phyloP scores from a whole-genome alignment of 1,140 invertebrate species.

The Acromyrmex charruanus region DNA sequence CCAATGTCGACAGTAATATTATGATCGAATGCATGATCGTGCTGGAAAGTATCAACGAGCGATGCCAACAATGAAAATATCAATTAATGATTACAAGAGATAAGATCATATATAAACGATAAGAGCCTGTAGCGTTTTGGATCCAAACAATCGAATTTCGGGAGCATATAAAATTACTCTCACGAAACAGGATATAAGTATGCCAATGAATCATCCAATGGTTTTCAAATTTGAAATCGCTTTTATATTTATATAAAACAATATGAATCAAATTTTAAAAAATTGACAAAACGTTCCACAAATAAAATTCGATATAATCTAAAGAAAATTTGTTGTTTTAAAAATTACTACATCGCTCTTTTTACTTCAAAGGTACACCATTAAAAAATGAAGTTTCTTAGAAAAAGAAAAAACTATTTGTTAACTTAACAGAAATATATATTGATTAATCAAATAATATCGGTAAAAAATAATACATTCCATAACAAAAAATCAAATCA shows the following conservation, averaged over 20 bases:
- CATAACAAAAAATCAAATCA: too few relatives aligned
- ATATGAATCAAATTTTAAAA: neutral
- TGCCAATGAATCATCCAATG: neutral
- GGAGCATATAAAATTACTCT: neutral
- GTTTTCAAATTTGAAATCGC: neutral
- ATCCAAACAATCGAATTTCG: neutral
- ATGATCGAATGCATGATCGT: conserved; percentile 61
- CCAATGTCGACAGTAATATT: conserved; percentile 59
- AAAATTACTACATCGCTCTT: too few relatives aligned
- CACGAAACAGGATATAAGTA: neutral
- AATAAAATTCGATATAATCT: neutral
- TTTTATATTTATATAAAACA: neutral
- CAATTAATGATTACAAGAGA: neutral
- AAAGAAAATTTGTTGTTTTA: neutral
- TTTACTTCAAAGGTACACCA: too few relatives aligned
- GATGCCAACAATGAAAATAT: conserved; percentile 21
- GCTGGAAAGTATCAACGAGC: conserved; percentile 60
- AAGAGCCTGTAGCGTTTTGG: neutral
- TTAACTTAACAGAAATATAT: too few relatives aligned
- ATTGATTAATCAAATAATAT: too few relatives aligned
- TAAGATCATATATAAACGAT: neutral
- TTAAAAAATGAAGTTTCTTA: too few relatives aligned
- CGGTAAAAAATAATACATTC: too few relatives aligned
- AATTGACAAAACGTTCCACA: neutral
- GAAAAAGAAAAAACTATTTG: too few relatives aligned